Conservation (phyloP, 1,140 invertebrate species). For the Charaxes varanes region DNA sequence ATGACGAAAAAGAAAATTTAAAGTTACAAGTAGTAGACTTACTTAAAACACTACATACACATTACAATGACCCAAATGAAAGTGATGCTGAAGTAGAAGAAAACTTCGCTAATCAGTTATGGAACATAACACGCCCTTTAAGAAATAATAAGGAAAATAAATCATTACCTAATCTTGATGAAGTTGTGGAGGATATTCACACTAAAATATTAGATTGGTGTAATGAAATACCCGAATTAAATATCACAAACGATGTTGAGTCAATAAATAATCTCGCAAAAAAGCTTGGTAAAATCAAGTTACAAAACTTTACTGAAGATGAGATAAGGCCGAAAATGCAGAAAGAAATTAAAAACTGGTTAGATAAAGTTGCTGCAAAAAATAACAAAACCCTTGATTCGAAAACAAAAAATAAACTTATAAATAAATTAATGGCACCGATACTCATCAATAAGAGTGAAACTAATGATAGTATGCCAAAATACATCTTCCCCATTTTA, state of each 20-base stretch:
- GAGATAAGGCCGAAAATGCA: too few species aligned
- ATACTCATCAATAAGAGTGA: not conserved
- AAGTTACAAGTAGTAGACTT: conserved; percentile 18
- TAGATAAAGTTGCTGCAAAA: conserved; percentile 3
- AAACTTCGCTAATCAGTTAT: conserved; percentile 14
- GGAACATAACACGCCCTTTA: conserved; percentile 9
- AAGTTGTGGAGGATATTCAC: conserved; percentile 7
- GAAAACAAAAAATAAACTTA: conserved; percentile 4
- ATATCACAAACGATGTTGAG: too few species aligned
- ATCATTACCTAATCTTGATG: not conserved
- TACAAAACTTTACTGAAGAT: too few species aligned
- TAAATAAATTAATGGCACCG: conserved; percentile 5
- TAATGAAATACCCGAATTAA: too few species aligned
- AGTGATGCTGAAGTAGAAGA: conserved; percentile 4
- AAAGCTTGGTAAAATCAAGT: too few species aligned
- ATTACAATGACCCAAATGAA: not conserved
- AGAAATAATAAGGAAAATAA: conserved; percentile 2
- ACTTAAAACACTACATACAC: conserved; percentile 20
- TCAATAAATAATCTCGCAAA: not conserved
- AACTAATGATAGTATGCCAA: not conserved
- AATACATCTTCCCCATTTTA: too few species aligned
- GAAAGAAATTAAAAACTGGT: conserved; percentile 5
- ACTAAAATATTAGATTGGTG: conserved; percentile 9
- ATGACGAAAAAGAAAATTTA: too few species aligned
- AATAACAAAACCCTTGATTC: not conserved